A percentile compares a stretch with the other conserved stretches of the same genome.
Evolutionary conservation across 2,113 vertebrate species (phyloP).

Genomic region (Ascaphus truei): DNA sequence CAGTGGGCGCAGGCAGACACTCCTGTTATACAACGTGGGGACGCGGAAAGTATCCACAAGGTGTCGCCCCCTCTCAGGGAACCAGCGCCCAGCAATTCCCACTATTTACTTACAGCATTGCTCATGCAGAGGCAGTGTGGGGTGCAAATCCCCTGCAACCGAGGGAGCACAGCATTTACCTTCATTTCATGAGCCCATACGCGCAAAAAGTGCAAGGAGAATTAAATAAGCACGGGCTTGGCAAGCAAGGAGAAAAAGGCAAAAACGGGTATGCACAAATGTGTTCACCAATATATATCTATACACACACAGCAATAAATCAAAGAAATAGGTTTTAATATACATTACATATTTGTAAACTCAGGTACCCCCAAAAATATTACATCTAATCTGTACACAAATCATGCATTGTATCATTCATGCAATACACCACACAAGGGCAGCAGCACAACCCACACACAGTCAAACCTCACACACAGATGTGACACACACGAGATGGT

Average conservation of each 20-base stretch:
- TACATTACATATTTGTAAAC: too few species aligned
- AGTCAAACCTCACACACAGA: too few species aligned
- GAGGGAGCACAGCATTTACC: neutral
- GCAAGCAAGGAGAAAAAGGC: neutral
- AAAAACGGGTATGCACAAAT: too few species aligned
- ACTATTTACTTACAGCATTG: slow-evolving; percentile 2
- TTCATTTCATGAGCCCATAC: slow-evolving; percentile 17
- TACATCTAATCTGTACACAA: too few species aligned
- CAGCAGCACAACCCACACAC: too few species aligned
- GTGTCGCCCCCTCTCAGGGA: slow-evolving; percentile 58
- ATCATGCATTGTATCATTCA: too few species aligned
- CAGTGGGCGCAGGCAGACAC: neutral
- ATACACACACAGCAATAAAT: too few species aligned
- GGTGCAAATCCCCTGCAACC: neutral
- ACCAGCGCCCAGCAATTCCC: slow-evolving; percentile 6
- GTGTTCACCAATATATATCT: too few species aligned
- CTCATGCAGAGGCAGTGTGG: neutral
- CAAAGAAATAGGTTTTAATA: too few species aligned
- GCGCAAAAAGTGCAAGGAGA: neutral
- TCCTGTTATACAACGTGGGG: neutral
- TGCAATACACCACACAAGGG: too few species aligned
- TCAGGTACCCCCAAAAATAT: too few species aligned
- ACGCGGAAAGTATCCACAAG: slow-evolving; percentile 51
- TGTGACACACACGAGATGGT: too few species aligned
- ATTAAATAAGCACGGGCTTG: neutral